A percentile compares a stretch with the other conserved stretches of the same genome.
phyloP scores from a whole-genome alignment of 2,888 invertebrate species.

The Nymphalis c-album region DNA sequence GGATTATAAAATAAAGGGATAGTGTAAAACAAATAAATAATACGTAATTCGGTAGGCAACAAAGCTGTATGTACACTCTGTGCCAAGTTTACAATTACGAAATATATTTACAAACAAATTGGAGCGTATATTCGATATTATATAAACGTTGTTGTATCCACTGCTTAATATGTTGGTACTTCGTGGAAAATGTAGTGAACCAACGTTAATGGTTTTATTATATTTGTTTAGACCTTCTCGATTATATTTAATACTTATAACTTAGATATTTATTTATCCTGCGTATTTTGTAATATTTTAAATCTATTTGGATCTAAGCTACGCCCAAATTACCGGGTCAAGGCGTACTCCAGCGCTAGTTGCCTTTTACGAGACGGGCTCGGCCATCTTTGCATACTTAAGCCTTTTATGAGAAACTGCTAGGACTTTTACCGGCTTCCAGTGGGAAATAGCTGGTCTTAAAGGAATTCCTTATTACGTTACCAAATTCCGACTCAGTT shows the following conservation, averaged over 20 bases:
- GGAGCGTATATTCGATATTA: constrained; percentile 3
- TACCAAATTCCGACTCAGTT: constrained; percentile 9
- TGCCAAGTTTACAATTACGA: constrained; percentile 56
- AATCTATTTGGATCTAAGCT: constrained; percentile 8
- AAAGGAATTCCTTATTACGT: constrained; percentile 16
- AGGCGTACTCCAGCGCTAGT: constrained; percentile 29
- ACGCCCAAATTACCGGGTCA: constrained; percentile 34
- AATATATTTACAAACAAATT: constrained; percentile 45
- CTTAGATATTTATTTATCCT: not conserved
- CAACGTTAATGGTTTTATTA: no score
- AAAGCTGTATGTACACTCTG: constrained; percentile 41
- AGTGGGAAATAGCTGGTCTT: constrained; percentile 14
- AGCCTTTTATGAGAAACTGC: constrained; percentile 32
- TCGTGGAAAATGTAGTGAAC: no score
- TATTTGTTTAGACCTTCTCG: no score
- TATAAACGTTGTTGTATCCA: not conserved
- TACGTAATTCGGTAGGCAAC: constrained; percentile 49
- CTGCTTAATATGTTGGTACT: not conserved
- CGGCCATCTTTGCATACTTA: constrained; percentile 32
- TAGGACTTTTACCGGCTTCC: constrained; percentile 18
- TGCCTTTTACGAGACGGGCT: constrained; percentile 29
- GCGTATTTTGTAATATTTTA: not conserved
- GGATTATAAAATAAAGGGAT: constrained; percentile 45
- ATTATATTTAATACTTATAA: not conserved
- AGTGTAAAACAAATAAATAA: constrained; percentile 42